Conservation (phyloP, 2,888 invertebrate genomes). For the Hartigia nigra region DNA sequence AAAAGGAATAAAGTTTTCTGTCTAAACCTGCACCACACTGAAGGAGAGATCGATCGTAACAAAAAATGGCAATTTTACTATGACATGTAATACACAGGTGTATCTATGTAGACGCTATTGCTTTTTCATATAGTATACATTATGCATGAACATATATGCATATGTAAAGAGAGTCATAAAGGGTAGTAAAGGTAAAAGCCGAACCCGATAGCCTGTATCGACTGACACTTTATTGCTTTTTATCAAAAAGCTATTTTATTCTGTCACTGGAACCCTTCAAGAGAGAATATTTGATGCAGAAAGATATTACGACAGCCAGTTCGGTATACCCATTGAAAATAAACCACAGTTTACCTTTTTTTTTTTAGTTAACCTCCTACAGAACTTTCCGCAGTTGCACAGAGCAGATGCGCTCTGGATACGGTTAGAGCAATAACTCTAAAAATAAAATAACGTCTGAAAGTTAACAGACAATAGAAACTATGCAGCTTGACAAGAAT, state of each 20-base stretch:
- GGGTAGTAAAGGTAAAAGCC: neutral
- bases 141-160: neutral
- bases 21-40: neutral
- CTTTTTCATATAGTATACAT: neutral
- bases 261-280: neutral
- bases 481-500: neutral
- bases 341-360: neutral
- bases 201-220: neutral
- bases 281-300: neutral
- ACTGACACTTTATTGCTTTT: neutral
- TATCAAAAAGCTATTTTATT: neutral
- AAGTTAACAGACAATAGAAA: neutral
- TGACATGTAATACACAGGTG: neutral
- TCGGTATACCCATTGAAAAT: neutral
- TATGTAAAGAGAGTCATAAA: neutral
- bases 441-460: neutral
- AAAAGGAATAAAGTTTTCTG: neutral
- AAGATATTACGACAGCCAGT: neutral
- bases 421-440: too few relatives aligned
- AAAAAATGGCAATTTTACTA: neutral
- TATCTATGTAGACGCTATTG: neutral
- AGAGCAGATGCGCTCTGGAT: neutral
- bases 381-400: too few relatives aligned
- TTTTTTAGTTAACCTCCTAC: neutral
- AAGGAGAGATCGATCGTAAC: neutral